Evolutionary conservation across 2,797 vertebrate genomes (phyloP).

Genomic region (Silurus aristotelis): DNA sequence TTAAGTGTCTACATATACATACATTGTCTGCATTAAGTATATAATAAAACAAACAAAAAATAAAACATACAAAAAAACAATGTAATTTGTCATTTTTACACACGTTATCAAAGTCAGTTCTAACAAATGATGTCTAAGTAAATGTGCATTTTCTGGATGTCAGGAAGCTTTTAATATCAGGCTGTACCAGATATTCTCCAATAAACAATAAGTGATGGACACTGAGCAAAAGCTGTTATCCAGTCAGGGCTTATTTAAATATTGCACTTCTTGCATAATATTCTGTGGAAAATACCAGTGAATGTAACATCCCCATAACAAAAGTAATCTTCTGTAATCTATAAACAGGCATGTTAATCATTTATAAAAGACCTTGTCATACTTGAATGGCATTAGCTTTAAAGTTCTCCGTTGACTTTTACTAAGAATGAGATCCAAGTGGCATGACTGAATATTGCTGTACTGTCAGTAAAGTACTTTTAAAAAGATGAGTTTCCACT

Average conservation of each 20-base stretch:
- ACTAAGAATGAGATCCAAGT: constrained; percentile 28
- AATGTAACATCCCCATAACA: neutral
- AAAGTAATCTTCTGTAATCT: neutral
- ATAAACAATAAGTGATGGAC: neutral
- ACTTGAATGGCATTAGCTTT: constrained; percentile 42
- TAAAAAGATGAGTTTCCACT: constrained; percentile 48
- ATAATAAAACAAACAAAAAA: neutral
- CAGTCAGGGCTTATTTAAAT: neutral
- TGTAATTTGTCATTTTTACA: neutral
- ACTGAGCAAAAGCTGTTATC: neutral
- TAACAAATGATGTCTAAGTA: neutral
- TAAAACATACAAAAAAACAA: neutral
- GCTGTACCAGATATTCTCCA: neutral
- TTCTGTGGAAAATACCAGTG: neutral
- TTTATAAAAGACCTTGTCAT: neutral
- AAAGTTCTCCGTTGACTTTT: constrained; percentile 30
- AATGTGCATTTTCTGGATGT: neutral
- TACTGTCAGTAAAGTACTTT: constrained; percentile 45
- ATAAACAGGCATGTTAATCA: neutral
- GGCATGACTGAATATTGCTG: constrained; percentile 38
- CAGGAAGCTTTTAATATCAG: neutral
- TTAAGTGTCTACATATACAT: neutral
- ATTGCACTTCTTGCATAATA: no score
- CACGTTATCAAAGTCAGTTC: neutral
- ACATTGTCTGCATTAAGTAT: neutral